Evolutionary conservation across 2,113 vertebrate species (phyloP).

Genomic region (Pandion haliaetus): DNA sequence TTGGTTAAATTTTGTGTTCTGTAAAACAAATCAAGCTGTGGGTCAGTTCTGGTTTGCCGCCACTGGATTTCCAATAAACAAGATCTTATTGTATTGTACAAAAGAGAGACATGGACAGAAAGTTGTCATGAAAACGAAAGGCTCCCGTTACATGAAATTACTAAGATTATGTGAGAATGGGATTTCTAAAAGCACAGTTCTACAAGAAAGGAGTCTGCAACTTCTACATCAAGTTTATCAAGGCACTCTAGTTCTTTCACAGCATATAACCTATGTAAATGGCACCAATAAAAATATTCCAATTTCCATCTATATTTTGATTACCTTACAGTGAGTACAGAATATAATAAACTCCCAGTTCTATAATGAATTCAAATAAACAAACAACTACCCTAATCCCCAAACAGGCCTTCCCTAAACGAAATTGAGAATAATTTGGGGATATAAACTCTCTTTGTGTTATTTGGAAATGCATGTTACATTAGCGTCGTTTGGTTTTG

Average conservation of each 20-base stretch:
- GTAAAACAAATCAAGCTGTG: constrained; percentile 12
- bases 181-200: not conserved
- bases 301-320: constrained; percentile 65
- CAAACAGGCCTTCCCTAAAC: constrained; percentile 41
- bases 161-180: not conserved
- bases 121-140: not conserved
- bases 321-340: constrained; percentile 64
- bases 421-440: constrained; percentile 52
- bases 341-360: constrained; percentile 54
- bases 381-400: constrained; percentile 59
- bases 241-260: not conserved
- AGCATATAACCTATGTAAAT: not conserved
- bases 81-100: not conserved
- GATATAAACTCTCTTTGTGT: constrained; percentile 46
- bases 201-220: not conserved
- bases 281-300: constrained; percentile 53
- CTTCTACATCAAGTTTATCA: not conserved
- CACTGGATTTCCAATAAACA: not conserved
- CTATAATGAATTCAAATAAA: constrained; percentile 60
- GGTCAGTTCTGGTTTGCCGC: not conserved
- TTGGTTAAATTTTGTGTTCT: constrained; percentile 10
- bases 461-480: constrained; percentile 32
- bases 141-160: not conserved
- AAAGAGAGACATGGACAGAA: not conserved
- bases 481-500: constrained; percentile 17